phyloP scores from a whole-genome alignment of 1,140 invertebrate species.

The Hycleus cichorii region DNA sequence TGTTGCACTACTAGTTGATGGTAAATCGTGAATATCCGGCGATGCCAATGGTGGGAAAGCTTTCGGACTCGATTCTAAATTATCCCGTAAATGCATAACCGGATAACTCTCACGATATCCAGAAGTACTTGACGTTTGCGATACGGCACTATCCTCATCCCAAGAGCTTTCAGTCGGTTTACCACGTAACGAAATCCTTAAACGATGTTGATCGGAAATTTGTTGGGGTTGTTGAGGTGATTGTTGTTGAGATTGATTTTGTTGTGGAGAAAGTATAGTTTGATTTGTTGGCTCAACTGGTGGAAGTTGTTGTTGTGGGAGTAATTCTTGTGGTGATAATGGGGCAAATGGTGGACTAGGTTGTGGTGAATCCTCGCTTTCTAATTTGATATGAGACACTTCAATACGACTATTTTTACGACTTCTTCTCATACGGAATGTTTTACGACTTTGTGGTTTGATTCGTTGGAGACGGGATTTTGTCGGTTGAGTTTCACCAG shows the following conservation, averaged over 20 bases:
- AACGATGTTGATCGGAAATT: slow-evolving; percentile 37
- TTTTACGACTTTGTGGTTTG: slow-evolving; percentile 89
- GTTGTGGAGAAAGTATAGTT: slow-evolving; percentile 20
- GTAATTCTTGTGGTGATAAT: neutral
- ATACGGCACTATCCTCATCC: slow-evolving; percentile 66
- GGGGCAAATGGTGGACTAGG: neutral
- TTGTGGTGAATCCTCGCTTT: slow-evolving; percentile 33
- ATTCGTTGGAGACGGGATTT: slow-evolving; percentile 81
- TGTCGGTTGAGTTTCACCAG: slow-evolving; percentile 51
- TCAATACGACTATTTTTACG: slow-evolving; percentile 50
- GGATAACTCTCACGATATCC: slow-evolving; percentile 61
- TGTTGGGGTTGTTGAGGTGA: slow-evolving; percentile 2
- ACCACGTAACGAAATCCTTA: slow-evolving; percentile 36
- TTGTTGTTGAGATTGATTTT: slow-evolving; percentile 27
- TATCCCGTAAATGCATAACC: slow-evolving; percentile 44
- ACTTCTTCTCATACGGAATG: slow-evolving; percentile 80
- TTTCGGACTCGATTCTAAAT: slow-evolving; percentile 35
- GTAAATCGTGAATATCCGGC: slow-evolving; percentile 51
- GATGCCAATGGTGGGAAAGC: slow-evolving; percentile 52
- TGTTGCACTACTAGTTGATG: slow-evolving; percentile 52
- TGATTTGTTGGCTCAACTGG: slow-evolving; percentile 31
- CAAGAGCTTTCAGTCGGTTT: slow-evolving; percentile 55
- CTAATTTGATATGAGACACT: slow-evolving; percentile 42
- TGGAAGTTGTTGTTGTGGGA: slow-evolving; percentile 19
- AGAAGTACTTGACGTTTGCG: slow-evolving; percentile 70